A percentile compares a stretch with the other conserved stretches of the same genome.
Conservation (phyloP, 2,888 invertebrate species). For the Dyspetes luteomarginatus region DNA sequence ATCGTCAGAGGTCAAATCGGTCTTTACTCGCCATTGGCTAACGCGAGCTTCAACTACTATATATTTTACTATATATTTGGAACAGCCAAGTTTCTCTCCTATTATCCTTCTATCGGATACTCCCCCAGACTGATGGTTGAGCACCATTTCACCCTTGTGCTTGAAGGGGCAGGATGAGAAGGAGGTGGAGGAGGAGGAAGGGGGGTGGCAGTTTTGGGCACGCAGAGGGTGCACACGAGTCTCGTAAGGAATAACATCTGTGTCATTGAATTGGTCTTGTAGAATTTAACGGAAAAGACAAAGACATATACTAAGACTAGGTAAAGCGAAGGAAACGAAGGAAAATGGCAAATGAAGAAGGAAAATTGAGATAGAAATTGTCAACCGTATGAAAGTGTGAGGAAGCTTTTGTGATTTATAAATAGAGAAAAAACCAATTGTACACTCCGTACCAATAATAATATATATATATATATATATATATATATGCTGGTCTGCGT, state of each 20-base stretch:
- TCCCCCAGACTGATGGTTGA: slow-evolving; percentile 72
- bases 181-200: too few relatives aligned
- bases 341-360: slow-evolving; percentile 21
- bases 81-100: too few relatives aligned
- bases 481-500: not conserved
- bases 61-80: too few relatives aligned
- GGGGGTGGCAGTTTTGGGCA: slow-evolving; percentile 66
- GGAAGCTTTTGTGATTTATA: too few relatives aligned
- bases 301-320: not conserved
- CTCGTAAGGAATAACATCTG: slow-evolving; percentile 79
- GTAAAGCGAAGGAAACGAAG: slow-evolving; percentile 18
- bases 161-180: slow-evolving; percentile 7
- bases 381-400: too few relatives aligned
- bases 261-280: too few relatives aligned
- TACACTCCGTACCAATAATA: not conserved
- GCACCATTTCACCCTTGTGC: slow-evolving; percentile 72
- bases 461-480: not conserved
- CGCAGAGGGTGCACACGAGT: slow-evolving; percentile 68
- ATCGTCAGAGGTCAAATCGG: slow-evolving; percentile 31
- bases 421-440: too few relatives aligned
- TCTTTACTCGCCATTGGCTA: slow-evolving; percentile 42
- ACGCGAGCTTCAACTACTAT: slow-evolving; percentile 40
- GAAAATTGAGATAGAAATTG: not conserved
- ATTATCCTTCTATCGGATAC: not conserved
- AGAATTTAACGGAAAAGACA: slow-evolving; percentile 48